A percentile compares a stretch with the other conserved stretches of the same genome.
Evolutionary conservation across 2,113 vertebrate genomes (phyloP).

Genomic region (Lathamus discolor): DNA sequence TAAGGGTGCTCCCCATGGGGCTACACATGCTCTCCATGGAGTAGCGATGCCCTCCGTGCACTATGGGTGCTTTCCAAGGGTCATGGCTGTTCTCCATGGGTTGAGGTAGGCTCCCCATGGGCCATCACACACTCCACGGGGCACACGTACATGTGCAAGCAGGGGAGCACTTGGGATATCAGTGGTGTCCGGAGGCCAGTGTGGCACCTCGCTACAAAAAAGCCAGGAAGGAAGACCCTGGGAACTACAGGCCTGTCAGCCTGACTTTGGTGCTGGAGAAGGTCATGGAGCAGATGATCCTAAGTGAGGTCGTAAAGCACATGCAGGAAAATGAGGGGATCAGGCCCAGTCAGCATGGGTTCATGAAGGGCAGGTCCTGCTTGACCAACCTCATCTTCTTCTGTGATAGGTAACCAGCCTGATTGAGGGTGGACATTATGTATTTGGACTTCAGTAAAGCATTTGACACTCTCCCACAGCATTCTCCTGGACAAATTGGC

Average conservation of each 20-base stretch:
- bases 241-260: not conserved
- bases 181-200: not conserved
- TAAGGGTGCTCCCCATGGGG: not conserved
- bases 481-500: not conserved
- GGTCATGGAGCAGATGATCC: not conserved
- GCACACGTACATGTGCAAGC: not conserved
- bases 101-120: not conserved
- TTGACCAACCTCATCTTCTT: not conserved
- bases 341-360: not conserved
- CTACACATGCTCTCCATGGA: not conserved
- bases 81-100: not conserved
- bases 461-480: not conserved
- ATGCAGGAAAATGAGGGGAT: not conserved
- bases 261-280: not conserved
- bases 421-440: not conserved
- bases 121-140: not conserved
- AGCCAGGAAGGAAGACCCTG: not conserved
- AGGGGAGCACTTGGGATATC: not conserved
- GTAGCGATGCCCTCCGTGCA: not conserved
- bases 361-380: not conserved
- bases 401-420: not conserved
- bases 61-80: not conserved
- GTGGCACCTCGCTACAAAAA: not conserved
- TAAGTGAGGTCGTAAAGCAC: not conserved
- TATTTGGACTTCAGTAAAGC: not conserved